Base-by-base conservation (phyloP, 2,888 invertebrate species). In the Dryadula phaetusa region DNA sequence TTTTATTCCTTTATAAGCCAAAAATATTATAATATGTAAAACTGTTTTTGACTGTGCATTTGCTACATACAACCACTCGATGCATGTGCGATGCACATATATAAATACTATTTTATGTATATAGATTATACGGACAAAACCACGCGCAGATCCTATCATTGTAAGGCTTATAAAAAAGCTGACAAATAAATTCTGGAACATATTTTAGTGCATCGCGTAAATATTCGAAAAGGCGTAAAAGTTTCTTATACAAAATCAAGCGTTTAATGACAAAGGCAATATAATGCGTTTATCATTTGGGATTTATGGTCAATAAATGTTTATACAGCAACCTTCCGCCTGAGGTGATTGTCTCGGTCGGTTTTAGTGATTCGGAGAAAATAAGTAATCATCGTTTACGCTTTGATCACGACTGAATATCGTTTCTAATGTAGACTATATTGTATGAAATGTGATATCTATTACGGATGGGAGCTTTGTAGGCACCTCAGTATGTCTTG, bases 221-320 rank as follows among this genome's bases (percentile, higher is more conserved):
- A 80, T 79, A 77, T 77, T 75, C 76, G 70, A 70, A 72, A 76
- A 74, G 75, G 77, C 77, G 74, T 77, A 76, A 79, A 79, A 77
- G 74, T 73, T 77, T 76, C 76, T 74, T 74, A 75, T 75, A 74
- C 74, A 73, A 74, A 74, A 75, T 76, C 70, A 72, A 73, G 73
- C 73, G 70, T 77, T 78, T 81, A 80, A 81, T 80, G 79, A 80
- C 79, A 76, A 73, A 76, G 75, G 75, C 76, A 73, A 73, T 76
- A 74, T 76, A 79, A 77, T 76, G 74, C 76, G 77, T 76, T 78
- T 75, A 79, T 80, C 78, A 77, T 78, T 74, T 72, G 70, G 68
- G 72, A 79, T 79, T 81, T 81, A 80, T 74, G 76, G 75, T 71
- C 76, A 74, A 78, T 77, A 78, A 78, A 74, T 74, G 76, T 76